Evolutionary conservation across 2,888 invertebrate species (phyloP), one percentile per base, ranked within the genome.

Genomic region (Calameuta pallipes): DNA sequence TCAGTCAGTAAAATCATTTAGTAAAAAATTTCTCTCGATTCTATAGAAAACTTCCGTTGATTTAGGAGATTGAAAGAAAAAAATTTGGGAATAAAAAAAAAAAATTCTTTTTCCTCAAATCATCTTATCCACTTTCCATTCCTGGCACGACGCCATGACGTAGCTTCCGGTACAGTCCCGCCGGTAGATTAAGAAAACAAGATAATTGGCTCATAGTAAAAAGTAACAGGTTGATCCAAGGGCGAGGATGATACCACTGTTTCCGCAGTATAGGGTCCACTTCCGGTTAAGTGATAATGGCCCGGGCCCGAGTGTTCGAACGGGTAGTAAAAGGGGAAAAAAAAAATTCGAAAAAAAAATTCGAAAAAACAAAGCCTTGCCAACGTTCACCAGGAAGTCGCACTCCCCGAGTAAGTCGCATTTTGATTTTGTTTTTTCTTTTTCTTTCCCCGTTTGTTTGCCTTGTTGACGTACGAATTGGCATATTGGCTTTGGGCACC

Each of bases 391-490:
- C 23, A 56, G 41, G 15, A 41, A 41, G 41, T 56, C 41, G 23
- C 4, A 1, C 23, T 56, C 23, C 23, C 41, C 41, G 41, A 56
- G 41, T 56, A 23, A 6, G 41, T 56, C 41, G 41, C 71, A 31
- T 3, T 71, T 71, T 71, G 71, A 71, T 78, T 78, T 82, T 78
- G 76, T 80, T 81, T 84, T 84, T 87, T 84, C 86, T 81, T 78
- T 86, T 85, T 83, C 75, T 80, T 85, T 84, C 84, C 83, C 85
- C 82, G 83, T 89, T 88, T 85, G 84, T 88, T 89, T 90, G 90
- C 86, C 89, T 90, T 88, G 87, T 89, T 89, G 87, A 89, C 87
- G 87, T 87, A 85, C 88, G 87, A 88, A 88, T 88, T 88, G 88
- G 87, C 87, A 86, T 86, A 87, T 88, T 86, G 88, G 88, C 87